Evolutionary conservation across 2,888 invertebrate genomes (phyloP), one percentile per base, ranked within the genome.

Genomic region (Machimus rusticus): DNA sequence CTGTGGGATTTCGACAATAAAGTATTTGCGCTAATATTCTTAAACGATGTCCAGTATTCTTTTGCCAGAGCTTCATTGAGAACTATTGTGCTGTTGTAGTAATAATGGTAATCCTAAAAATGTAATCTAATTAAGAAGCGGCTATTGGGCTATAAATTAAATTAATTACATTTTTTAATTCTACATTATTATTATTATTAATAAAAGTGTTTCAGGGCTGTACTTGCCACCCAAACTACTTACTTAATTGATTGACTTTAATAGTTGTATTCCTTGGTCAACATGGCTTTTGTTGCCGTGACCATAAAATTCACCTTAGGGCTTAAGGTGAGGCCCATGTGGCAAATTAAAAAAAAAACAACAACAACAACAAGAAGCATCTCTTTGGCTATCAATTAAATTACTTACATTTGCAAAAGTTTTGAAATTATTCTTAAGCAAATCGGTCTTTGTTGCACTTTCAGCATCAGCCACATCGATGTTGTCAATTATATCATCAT

Each of bases 1-100:
- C 98, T 94, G 92, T 98, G 96, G 0, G 98, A 96, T 90, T 95
- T 94, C 88, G 98, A 98, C 16, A 98, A 94, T 90, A 97, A 93
- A 1, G 94, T 93, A 91, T 97, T 96, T 1, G 95, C 92, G 86
- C 94, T 94, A 0, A 95, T 94, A 88, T 94, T 93, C 1, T 93
- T 93, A 89, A 94, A 93, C 88, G 93, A 88, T 0, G 95, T 94
- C 97, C 98, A 98, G 91, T 95, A 95, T 74, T 94, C 93, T 57
- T 94, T 93, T 84, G 95, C 96, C 89, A 94, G 93, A 0, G 92
- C 92, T 87, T 93, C 92, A 91, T 95, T 95, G 2, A 94, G 94
- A 88, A 94, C 94, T 89, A 96, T 94, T 0, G 95, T 93, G 90
- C 97, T 97, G 91, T 96, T 97, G 93, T 98, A 98, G 93, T 97